These are phyloP conservation scores for Ochotona curzoniae DNA, from an alignment of 2,113 vertebrate genomes.

Conservation along the genomic window DNA sequence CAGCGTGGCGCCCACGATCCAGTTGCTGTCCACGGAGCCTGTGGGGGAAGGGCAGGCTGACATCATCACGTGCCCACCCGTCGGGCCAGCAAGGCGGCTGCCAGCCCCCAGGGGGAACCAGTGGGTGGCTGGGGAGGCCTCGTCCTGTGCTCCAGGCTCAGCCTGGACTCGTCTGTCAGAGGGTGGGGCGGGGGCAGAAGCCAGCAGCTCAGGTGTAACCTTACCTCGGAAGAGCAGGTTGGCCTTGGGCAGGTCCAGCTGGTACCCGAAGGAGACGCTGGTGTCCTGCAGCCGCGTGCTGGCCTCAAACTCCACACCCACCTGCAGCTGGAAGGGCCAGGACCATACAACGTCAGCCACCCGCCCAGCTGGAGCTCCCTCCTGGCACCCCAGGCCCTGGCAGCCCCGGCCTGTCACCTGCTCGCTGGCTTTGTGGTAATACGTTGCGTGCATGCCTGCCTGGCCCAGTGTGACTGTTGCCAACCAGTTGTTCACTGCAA, in stretches of 20 bases:
- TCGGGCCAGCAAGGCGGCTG: too few relatives aligned
- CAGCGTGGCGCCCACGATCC: conserved; percentile 93
- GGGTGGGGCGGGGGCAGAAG: too few relatives aligned
- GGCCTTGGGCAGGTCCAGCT: conserved; percentile 94
- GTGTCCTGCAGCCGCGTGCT: conserved; percentile 94
- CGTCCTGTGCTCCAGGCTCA: too few relatives aligned
- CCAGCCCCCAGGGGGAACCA: too few relatives aligned
- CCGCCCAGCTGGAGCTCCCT: fast-evolving
- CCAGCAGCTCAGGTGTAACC: not conserved
- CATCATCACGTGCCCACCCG: too few relatives aligned
- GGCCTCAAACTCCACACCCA: conserved; percentile 95
- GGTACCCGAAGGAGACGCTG: conserved; percentile 92
- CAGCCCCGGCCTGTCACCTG: conserved; percentile 85
- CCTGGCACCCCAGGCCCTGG: fast-evolving
- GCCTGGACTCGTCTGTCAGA: too few relatives aligned
- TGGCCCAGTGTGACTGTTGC: conserved; percentile 92
- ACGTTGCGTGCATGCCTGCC: conserved; percentile 92
- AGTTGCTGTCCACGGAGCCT: conserved; percentile 94
- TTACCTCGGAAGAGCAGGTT: conserved; percentile 95
- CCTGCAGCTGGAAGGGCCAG: conserved; percentile 88
- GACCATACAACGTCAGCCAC: not conserved
- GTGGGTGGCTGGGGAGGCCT: too few relatives aligned
- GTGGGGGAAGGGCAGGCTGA: not conserved
- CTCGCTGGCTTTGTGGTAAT: conserved; percentile 95
- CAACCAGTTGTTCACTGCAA: conserved; percentile 91